These are phyloP conservation scores for Nowickia ferox DNA, from an alignment of 2,888 invertebrate genomes.

Conservation along the genomic window DNA sequence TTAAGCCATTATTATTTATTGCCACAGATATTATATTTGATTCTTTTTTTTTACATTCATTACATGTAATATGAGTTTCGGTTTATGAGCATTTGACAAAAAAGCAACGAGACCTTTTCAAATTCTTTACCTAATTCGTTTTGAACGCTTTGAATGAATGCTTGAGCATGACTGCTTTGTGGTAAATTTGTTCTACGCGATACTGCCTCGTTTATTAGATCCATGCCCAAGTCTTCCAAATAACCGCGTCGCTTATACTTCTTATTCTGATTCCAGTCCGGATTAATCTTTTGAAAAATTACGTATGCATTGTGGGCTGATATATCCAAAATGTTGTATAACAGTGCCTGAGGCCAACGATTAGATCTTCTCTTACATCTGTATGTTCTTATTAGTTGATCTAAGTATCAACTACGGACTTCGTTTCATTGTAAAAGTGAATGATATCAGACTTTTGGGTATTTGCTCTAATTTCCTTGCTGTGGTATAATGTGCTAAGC, in stretches of 20 bases:
- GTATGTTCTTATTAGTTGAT: too few relatives aligned
- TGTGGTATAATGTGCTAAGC: too few relatives aligned
- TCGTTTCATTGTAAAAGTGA: too few relatives aligned
- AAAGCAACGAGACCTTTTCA: background rate
- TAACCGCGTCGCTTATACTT: conserved; percentile 8
- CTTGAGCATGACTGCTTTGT: background rate
- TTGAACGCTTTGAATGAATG: background rate
- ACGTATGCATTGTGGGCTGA: conserved; percentile 10
- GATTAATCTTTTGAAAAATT: conserved; percentile 12
- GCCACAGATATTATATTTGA: too few relatives aligned
- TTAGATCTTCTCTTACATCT: background rate
- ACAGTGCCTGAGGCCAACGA: conserved; percentile 3
- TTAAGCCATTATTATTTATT: too few relatives aligned
- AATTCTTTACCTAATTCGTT: background rate
- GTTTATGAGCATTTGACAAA: too few relatives aligned
- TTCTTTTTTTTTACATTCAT: too few relatives aligned
- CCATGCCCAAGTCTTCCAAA: conserved; percentile 3
- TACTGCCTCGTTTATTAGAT: background rate
- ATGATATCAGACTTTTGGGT: too few relatives aligned
- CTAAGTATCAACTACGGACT: too few relatives aligned
- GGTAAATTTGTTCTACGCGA: background rate
- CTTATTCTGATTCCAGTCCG: conserved; percentile 18
- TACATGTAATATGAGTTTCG: too few relatives aligned
- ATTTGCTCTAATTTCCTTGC: background rate
- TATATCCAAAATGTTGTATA: conserved; percentile 14